A percentile compares a stretch with the other conserved stretches of the same genome.
These are phyloP conservation scores for Isoperla grammatica DNA, from an alignment of 2,888 invertebrate species.

Conservation along the genomic window DNA sequence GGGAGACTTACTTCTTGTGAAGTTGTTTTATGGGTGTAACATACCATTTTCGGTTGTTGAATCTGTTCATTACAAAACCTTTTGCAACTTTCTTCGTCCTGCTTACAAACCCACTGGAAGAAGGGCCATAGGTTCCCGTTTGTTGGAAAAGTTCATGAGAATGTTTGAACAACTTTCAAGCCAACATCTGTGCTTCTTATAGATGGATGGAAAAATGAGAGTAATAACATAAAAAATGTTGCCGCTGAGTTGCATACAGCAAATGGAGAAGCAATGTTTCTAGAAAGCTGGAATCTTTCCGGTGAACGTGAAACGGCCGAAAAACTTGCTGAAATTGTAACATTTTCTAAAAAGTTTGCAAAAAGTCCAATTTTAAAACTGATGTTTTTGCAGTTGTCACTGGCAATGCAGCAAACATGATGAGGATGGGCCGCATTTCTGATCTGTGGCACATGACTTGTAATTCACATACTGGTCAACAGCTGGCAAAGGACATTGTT, in stretches of 20 bases:
- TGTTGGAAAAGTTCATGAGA: too few relatives aligned
- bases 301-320: constrained; percentile 5
- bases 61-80: too few relatives aligned
- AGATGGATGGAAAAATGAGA: constrained; percentile 9
- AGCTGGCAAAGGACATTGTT: constrained; percentile 32
- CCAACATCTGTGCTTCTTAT: background rate
- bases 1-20: too few relatives aligned
- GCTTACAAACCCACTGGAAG: too few relatives aligned
- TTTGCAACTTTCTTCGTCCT: too few relatives aligned
- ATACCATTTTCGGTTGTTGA: too few relatives aligned
- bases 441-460: constrained; percentile 33
- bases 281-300: constrained; percentile 6
- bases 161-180: background rate
- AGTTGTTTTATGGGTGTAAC: too few relatives aligned
- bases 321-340: constrained; percentile 2
- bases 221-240: background rate
- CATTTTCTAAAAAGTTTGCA: background rate
- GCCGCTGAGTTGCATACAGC: constrained; percentile 5
- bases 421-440: constrained; percentile 30
- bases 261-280: background rate
- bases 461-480: constrained; percentile 33
- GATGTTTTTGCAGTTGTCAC: constrained; percentile 33
- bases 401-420: constrained; percentile 34
- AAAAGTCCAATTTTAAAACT: background rate
- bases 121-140: too few relatives aligned